These are phyloP conservation scores for Mayetiola destructor DNA, from an alignment of 2,888 invertebrate species.

Conservation along the genomic window DNA sequence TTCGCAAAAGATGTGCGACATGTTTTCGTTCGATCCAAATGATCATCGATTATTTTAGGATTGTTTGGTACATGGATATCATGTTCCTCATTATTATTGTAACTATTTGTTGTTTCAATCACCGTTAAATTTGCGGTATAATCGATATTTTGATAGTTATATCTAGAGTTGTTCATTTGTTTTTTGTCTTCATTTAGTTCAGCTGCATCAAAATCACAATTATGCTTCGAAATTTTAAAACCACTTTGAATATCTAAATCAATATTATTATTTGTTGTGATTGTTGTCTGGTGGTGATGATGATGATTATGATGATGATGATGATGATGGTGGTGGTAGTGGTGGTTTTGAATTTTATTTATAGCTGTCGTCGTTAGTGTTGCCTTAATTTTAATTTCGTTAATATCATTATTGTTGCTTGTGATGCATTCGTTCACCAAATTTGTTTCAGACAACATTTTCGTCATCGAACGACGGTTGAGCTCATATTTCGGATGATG, in stretches of 20 bases:
- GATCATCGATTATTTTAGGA: not conserved
- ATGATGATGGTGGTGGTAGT: not conserved
- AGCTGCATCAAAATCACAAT: conserved; percentile 11
- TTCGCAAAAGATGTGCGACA: too few species aligned
- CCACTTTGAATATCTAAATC: conserved; percentile 3
- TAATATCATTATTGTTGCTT: too few species aligned
- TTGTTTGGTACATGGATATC: not conserved
- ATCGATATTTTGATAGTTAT: too few species aligned
- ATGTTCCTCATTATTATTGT: not conserved
- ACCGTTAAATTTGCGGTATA: too few species aligned
- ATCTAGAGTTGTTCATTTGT: too few species aligned
- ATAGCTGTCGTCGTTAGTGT: not conserved
- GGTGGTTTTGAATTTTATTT: not conserved
- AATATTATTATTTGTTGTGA: not conserved
- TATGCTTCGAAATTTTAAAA: not conserved
- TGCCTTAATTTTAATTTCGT: too few species aligned
- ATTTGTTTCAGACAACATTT: too few species aligned
- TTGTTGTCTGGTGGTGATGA: not conserved
- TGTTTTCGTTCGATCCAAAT: not conserved
- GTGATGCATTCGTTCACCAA: too few species aligned
- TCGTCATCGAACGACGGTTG: too few species aligned
- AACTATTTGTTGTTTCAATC: not conserved
- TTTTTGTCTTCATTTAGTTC: too few species aligned
- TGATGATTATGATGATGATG: not conserved
- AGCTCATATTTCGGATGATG: too few species aligned